Conservation (phyloP, 1,140 invertebrate species). For the Eubasilissa regina region DNA sequence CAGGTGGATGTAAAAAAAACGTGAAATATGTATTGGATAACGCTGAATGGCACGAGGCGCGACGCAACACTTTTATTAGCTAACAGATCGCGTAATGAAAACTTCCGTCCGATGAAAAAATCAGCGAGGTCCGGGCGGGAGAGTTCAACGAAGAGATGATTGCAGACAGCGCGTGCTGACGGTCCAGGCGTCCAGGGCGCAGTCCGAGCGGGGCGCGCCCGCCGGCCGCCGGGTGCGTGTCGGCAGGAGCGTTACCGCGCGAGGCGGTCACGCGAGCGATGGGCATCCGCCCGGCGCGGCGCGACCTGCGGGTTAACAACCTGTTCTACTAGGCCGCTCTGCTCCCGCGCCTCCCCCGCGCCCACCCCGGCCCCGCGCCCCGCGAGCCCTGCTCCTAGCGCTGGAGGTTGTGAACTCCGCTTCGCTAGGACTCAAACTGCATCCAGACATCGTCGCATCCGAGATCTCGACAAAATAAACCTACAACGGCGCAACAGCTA, state of each 20-base stretch:
- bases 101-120: conserved; percentile 7
- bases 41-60: conserved; percentile 5
- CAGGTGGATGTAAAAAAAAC: conserved; percentile 22
- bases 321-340: conserved; percentile 31
- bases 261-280: conserved; percentile 38
- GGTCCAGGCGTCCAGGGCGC: not conserved
- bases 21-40: conserved; percentile 12
- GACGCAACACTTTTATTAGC: conserved; percentile 32
- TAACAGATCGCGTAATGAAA: conserved; percentile 28
- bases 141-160: not conserved
- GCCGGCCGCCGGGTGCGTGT: conserved; percentile 17
- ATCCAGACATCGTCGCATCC: not conserved
- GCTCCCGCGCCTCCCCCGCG: conserved; percentile 1
- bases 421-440: too few species aligned
- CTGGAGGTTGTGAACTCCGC: not conserved
- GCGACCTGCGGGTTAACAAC: conserved; percentile 43
- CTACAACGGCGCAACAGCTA: not conserved
- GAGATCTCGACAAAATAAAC: not conserved
- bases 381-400: not conserved
- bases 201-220: not conserved
- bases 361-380: not conserved
- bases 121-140: not conserved
- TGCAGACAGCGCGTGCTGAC: not conserved
- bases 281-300: conserved; percentile 18
- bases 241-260: conserved; percentile 3